A percentile compares a stretch with the other conserved stretches of the same genome.
Conservation (phyloP, 2,888 invertebrate genomes). For the Chrysopilus asiliformis region DNA sequence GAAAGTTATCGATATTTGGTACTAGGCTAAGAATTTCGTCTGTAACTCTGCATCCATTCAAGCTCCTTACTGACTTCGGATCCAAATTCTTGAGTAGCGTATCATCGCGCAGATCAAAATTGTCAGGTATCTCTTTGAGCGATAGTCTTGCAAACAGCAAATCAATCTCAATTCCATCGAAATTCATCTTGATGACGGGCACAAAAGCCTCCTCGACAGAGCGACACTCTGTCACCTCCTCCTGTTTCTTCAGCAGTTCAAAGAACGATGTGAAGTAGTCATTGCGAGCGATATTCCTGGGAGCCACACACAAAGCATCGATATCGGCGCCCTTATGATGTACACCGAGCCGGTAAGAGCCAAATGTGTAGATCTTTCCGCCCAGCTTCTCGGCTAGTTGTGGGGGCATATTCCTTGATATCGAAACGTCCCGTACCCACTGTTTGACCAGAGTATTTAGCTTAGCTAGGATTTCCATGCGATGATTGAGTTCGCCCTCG, state of each 20-base stretch:
- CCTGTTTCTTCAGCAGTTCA: slow-evolving; percentile 73
- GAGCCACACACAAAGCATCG: slow-evolving; percentile 95
- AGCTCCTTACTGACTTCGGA: slow-evolving; percentile 88
- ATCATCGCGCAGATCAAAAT: slow-evolving; percentile 79
- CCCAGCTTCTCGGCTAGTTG: slow-evolving; percentile 83
- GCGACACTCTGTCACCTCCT: slow-evolving; percentile 71
- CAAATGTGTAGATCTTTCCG: slow-evolving; percentile 99
- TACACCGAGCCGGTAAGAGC: slow-evolving; percentile 89
- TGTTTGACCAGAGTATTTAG: slow-evolving; percentile 81
- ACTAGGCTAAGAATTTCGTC: slow-evolving; percentile 95
- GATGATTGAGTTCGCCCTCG: slow-evolving; percentile 78
- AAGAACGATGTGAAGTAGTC: slow-evolving; percentile 97
- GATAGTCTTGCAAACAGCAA: slow-evolving; percentile 92
- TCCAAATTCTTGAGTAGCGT: slow-evolving; percentile 86
- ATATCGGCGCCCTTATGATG: slow-evolving; percentile 98
- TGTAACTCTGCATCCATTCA: slow-evolving; percentile 96
- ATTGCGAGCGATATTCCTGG: slow-evolving; percentile 80
- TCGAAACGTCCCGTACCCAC: slow-evolving; percentile 86
- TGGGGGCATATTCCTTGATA: slow-evolving; percentile 83
- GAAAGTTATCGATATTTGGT: slow-evolving; percentile 87
- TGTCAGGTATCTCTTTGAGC: slow-evolving; percentile 88
- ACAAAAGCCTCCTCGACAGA: slow-evolving; percentile 98
- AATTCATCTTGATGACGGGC: slow-evolving; percentile 98
- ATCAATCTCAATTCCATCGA: slow-evolving; percentile 97
- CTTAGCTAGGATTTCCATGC: slow-evolving; percentile 72